Evolutionary conservation across 2,113 vertebrate genomes (phyloP).

Genomic region (Epinephelus cyanopodus): DNA sequence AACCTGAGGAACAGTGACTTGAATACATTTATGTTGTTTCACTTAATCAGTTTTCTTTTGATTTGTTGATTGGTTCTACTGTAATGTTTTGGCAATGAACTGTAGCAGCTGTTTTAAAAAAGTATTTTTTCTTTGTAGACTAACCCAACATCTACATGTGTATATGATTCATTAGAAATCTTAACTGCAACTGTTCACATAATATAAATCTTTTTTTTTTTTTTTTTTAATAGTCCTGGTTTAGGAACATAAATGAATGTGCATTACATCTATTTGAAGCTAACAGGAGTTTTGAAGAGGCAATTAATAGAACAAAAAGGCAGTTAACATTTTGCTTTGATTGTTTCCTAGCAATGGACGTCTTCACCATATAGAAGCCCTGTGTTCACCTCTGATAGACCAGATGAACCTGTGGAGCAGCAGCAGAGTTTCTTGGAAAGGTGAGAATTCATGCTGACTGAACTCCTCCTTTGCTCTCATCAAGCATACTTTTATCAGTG

Average conservation of each 20-base stretch:
- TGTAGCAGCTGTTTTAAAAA: too few relatives aligned
- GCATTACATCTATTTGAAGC: background rate
- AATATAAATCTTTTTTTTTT: too few relatives aligned
- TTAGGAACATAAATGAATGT: background rate
- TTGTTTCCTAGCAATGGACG: background rate
- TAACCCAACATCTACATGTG: background rate
- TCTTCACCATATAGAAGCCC: background rate
- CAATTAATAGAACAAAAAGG: background rate
- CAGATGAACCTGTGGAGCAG: background rate
- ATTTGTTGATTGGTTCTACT: background rate
- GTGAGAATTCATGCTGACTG: background rate
- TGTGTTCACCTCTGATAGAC: background rate
- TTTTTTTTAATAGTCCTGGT: background rate
- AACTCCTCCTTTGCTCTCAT: background rate
- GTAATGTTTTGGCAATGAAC: too few relatives aligned
- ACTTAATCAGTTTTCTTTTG: background rate
- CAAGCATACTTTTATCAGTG: conserved; percentile 2
- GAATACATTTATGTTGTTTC: background rate
- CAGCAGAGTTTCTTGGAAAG: background rate
- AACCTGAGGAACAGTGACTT: background rate
- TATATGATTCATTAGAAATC: background rate
- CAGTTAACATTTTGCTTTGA: background rate
- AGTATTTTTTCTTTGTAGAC: too few relatives aligned
- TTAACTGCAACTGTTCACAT: too few relatives aligned
- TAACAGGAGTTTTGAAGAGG: background rate